Percentiles rank a stretch among this genome's conserved stretches.
These are phyloP conservation scores for Platerodrilus igneus DNA, from an alignment of 2,888 invertebrate genomes.

Conservation along the genomic window DNA sequence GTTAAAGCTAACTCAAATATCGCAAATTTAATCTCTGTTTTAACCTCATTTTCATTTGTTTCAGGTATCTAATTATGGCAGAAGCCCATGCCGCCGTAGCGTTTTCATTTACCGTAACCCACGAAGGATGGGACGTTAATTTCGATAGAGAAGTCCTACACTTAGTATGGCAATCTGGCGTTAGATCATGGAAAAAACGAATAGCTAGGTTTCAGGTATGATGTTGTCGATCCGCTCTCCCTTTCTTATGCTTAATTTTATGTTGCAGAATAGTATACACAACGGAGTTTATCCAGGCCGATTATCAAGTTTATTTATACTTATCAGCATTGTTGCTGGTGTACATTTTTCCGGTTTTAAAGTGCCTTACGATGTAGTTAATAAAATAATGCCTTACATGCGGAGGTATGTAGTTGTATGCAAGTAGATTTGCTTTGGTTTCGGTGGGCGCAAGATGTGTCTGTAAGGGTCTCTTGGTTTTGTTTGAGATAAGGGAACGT, in stretches of 20 bases:
- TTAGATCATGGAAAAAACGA: constrained; percentile 93
- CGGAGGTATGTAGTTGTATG: constrained; percentile 79
- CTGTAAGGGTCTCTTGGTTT: constrained; percentile 9
- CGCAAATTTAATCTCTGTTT: neutral
- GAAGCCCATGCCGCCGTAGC: constrained; percentile 98
- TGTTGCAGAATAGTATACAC: constrained; percentile 83
- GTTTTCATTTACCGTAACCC: constrained; percentile 94
- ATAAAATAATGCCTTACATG: constrained; percentile 65
- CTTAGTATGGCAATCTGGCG: constrained; percentile 91
- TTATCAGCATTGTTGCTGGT: constrained; percentile 72
- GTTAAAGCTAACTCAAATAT: too few relatives aligned
- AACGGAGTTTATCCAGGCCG: constrained; percentile 97
- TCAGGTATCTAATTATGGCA: constrained; percentile 64
- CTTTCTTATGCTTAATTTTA: constrained; percentile 18
- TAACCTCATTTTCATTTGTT: constrained; percentile 12
- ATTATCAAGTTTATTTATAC: constrained; percentile 80
- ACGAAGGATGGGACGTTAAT: constrained; percentile 97
- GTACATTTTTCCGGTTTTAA: constrained; percentile 75
- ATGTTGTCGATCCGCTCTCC: constrained; percentile 20
- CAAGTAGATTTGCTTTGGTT: too few relatives aligned
- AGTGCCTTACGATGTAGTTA: constrained; percentile 79
- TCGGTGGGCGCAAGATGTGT: too few relatives aligned
- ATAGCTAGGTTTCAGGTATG: constrained; percentile 85
- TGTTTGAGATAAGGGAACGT: neutral
- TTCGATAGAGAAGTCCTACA: constrained; percentile 95